A percentile compares a stretch with the other conserved stretches of the same genome.
Evolutionary conservation across 2,113 vertebrate species (phyloP).

Genomic region (Sturnus vulgaris): DNA sequence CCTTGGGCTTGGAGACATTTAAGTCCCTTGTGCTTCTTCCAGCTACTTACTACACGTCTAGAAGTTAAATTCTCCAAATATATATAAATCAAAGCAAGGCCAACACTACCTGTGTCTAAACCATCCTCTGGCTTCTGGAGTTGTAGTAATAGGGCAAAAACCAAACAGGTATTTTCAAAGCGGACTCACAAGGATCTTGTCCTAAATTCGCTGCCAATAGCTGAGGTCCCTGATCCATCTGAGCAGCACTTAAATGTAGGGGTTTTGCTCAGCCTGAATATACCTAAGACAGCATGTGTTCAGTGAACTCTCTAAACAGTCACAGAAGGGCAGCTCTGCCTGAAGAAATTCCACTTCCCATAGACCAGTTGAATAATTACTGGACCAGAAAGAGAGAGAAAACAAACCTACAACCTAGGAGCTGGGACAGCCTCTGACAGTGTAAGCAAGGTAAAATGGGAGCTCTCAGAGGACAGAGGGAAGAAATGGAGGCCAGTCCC

Average conservation of each 20-base stretch:
- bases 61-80: background rate
- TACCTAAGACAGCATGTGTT: background rate
- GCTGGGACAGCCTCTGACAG: background rate
- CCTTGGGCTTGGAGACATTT: background rate
- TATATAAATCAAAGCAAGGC: background rate
- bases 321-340: background rate
- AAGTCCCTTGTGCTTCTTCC: background rate
- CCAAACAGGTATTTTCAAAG: background rate
- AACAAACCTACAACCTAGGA: background rate
- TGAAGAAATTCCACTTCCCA: background rate
- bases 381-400: background rate
- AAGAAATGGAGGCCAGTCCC: fast-evolving
- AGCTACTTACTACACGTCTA: background rate
- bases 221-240: background rate
- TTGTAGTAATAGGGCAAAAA: background rate
- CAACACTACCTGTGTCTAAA: background rate
- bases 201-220: background rate
- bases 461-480: background rate
- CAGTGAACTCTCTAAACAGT: background rate
- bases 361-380: background rate
- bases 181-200: background rate
- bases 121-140: background rate
- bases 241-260: background rate
- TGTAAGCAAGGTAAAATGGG: background rate
- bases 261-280: background rate